Conservation (phyloP, 2,113 vertebrate species). For the Notothenia rossii region DNA sequence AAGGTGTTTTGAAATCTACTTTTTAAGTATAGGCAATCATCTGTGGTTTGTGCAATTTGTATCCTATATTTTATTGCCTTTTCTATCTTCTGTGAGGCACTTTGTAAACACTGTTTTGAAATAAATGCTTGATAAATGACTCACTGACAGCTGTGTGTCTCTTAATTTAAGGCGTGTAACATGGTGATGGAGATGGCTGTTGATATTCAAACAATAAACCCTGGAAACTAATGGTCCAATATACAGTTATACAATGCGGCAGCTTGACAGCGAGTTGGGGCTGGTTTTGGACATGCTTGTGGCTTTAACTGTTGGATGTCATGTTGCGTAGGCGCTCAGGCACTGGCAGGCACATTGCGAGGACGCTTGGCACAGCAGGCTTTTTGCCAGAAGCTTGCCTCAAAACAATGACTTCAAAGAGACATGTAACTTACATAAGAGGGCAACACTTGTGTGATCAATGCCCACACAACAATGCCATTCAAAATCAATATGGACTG, state of each 20-base stretch:
- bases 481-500: constrained; percentile 36
- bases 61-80: not conserved
- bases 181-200: constrained; percentile 7
- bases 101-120: constrained; percentile 25
- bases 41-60: constrained; percentile 6
- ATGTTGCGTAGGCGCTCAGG: constrained; percentile 22
- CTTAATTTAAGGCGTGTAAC: not conserved
- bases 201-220: constrained; percentile 36
- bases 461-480: constrained; percentile 16
- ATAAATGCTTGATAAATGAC: constrained; percentile 25
- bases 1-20: not conserved
- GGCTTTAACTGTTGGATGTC: constrained; percentile 37
- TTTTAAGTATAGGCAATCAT: not conserved
- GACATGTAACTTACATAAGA: constrained; percentile 34
- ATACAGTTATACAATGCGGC: not conserved
- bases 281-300: constrained; percentile 34
- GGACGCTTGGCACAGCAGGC: constrained; percentile 52
- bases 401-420: constrained; percentile 57
- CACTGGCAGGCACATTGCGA: constrained; percentile 29
- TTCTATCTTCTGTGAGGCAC: not conserved
- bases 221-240: constrained; percentile 9
- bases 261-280: constrained; percentile 30
- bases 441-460: constrained; percentile 37
- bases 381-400: constrained; percentile 33
- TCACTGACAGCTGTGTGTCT: constrained; percentile 37